Evolutionary conservation across 1,140 invertebrate species (phyloP).

Genomic region (Atta cephalotes): DNA sequence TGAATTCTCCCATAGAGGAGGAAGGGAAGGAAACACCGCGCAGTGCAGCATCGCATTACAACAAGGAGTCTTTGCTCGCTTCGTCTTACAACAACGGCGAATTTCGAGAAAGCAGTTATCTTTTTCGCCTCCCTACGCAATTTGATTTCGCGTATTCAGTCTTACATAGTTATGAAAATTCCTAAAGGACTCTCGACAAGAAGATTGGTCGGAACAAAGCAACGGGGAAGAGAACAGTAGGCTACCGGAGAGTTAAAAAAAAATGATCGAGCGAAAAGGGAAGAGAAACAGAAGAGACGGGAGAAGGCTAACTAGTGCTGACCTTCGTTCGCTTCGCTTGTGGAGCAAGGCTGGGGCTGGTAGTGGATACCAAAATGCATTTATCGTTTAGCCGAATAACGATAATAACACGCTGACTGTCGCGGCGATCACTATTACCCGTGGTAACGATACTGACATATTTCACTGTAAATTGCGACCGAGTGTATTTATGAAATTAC

Average conservation of each 20-base stretch:
- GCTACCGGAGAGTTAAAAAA: slow-evolving; percentile 46
- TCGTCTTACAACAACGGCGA: slow-evolving; percentile 29
- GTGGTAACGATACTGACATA: slow-evolving; percentile 31
- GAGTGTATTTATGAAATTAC: slow-evolving; percentile 35
- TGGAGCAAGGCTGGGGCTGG: slow-evolving; percentile 64
- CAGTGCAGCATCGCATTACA: slow-evolving; percentile 15
- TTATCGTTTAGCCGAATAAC: slow-evolving; percentile 68
- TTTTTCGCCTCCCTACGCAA: slow-evolving; percentile 40
- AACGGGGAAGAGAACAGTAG: slow-evolving; percentile 27
- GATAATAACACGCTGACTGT: slow-evolving; percentile 68
- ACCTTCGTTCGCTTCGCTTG: slow-evolving; percentile 64
- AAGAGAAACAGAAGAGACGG: not conserved
- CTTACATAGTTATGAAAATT: slow-evolving; percentile 57
- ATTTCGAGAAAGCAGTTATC: slow-evolving; percentile 53
- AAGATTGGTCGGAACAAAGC: slow-evolving; percentile 51
- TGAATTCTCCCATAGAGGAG: slow-evolving; percentile 21
- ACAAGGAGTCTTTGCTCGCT: not conserved
- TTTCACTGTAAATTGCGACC: slow-evolving; percentile 40
- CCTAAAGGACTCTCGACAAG: slow-evolving; percentile 57
- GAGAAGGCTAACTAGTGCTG: slow-evolving; percentile 57
- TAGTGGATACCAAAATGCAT: slow-evolving; percentile 47
- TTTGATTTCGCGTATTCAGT: slow-evolving; percentile 54
- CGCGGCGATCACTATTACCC: slow-evolving; percentile 10
- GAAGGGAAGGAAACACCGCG: not conserved
- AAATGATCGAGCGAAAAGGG: not conserved